These are phyloP conservation scores for Chloroceryle amazona DNA, from an alignment of 2,797 vertebrate genomes.

Conservation along the genomic window DNA sequence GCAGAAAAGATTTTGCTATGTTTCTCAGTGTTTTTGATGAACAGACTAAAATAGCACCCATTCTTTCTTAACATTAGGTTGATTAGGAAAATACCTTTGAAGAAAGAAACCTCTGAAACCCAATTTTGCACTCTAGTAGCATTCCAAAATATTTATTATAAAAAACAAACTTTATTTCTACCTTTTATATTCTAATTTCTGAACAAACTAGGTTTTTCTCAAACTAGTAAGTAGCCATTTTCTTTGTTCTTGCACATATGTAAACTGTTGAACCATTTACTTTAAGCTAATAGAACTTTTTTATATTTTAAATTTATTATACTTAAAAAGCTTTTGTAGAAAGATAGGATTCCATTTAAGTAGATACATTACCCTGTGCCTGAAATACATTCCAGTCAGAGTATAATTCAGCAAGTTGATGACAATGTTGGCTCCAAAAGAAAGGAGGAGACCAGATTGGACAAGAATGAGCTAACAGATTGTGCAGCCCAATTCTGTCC, in stretches of 20 bases:
- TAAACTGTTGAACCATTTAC: slow-evolving; percentile 83
- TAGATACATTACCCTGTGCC: slow-evolving; percentile 85
- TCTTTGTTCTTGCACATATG: slow-evolving; percentile 77
- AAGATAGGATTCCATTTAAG: slow-evolving; percentile 87
- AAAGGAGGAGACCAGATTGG: slow-evolving; percentile 88
- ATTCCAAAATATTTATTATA: neutral
- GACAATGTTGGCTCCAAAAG: slow-evolving; percentile 88
- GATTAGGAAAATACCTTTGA: neutral
- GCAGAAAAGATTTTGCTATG: neutral
- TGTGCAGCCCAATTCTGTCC: slow-evolving; percentile 85
- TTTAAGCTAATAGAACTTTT: slow-evolving; percentile 81
- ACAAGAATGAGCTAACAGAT: slow-evolving; percentile 89
- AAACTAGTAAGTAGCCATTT: slow-evolving; percentile 61
- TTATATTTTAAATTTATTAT: slow-evolving; percentile 85
- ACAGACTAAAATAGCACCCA: neutral
- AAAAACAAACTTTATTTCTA: slow-evolving; percentile 32
- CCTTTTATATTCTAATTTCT: slow-evolving; percentile 53
- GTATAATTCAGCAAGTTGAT: slow-evolving; percentile 87
- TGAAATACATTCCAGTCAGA: slow-evolving; percentile 87
- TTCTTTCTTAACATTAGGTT: neutral
- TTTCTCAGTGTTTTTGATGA: neutral
- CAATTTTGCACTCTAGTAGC: neutral
- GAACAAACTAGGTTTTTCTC: slow-evolving; percentile 54
- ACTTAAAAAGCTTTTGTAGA: slow-evolving; percentile 85
- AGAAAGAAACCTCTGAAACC: slow-evolving; percentile 29